Evolutionary conservation across 2,113 vertebrate genomes (phyloP).

Genomic region (Ptilonorhynchus violaceus): DNA sequence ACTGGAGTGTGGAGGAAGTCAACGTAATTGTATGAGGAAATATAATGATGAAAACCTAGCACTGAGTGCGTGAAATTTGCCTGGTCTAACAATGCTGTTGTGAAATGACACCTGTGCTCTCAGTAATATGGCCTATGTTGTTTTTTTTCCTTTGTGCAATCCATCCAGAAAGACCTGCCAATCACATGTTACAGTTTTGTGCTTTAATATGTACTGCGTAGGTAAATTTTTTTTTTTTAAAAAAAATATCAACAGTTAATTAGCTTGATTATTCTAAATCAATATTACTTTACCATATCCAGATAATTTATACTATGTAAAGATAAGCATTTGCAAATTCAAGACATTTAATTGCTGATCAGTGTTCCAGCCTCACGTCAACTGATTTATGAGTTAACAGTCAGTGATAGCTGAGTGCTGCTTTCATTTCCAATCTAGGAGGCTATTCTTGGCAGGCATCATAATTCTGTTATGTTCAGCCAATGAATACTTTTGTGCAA

Average conservation of each 20-base stretch:
- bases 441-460: slow-evolving; percentile 9
- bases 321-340: not conserved
- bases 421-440: not conserved
- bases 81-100: not conserved
- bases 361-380: not conserved
- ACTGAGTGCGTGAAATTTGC: not conserved
- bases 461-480: not conserved
- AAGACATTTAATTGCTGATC: not conserved
- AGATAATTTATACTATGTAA: not conserved
- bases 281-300: not conserved
- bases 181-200: not conserved
- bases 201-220: not conserved
- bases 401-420: not conserved
- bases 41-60: not conserved
- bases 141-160: not conserved
- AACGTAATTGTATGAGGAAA: not conserved
- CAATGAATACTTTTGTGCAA: not conserved
- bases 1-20: too few relatives aligned
- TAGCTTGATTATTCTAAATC: not conserved
- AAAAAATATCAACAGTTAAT: not conserved
- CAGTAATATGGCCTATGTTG: not conserved
- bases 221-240: not conserved
- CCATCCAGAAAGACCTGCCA: not conserved
- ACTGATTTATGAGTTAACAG: not conserved
- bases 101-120: not conserved